Conservation (phyloP, 2,113 vertebrate genomes). For the Tragelaphus strepsiceros region DNA sequence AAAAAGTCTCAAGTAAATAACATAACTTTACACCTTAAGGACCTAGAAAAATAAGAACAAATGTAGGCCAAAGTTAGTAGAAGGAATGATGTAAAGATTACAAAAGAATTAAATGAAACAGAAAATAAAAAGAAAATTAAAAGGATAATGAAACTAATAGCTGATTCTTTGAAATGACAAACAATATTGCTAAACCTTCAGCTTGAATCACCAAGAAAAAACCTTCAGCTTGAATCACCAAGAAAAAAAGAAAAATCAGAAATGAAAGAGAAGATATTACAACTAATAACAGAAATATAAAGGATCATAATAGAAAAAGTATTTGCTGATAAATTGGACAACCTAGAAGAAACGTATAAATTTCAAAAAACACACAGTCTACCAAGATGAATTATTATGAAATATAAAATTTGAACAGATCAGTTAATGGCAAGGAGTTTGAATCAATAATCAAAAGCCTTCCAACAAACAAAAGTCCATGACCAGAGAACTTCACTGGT, state of each 20-base stretch:
- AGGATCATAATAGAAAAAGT: not conserved
- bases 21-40: not conserved
- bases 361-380: not conserved
- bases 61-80: not conserved
- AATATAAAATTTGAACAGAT: not conserved
- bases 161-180: not conserved
- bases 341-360: not conserved
- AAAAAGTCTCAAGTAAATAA: not conserved
- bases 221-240: not conserved
- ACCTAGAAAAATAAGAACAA: not conserved
- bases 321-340: not conserved
- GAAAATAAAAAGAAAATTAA: not conserved
- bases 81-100: not conserved
- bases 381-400: not conserved
- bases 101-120: not conserved
- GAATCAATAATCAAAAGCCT: not conserved
- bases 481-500: not conserved
- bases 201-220: not conserved
- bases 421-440: not conserved
- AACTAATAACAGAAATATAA: not conserved
- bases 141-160: not conserved
- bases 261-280: not conserved
- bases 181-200: not conserved
- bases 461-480: not conserved
- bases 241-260: not conserved